These are phyloP conservation scores for Yponomeuta plumbellus DNA, from an alignment of 2,888 invertebrate genomes.

Conservation along the genomic window DNA sequence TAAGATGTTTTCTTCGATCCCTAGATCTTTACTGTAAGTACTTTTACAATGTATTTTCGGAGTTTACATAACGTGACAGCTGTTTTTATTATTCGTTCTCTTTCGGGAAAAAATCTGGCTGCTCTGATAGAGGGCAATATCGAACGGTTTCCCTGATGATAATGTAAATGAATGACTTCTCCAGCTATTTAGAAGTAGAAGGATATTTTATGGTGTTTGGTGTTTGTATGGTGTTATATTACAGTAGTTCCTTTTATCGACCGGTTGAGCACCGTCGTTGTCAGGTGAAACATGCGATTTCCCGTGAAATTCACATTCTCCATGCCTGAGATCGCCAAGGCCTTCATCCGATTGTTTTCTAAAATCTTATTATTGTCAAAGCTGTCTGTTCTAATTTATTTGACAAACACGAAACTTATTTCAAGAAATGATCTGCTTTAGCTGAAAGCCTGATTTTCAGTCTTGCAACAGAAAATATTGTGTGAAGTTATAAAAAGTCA, in stretches of 20 bases:
- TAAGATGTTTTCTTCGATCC: slow-evolving; percentile 69
- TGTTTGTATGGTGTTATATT: no score
- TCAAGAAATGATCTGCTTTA: not conserved
- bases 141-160: not conserved
- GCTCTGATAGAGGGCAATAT: not conserved
- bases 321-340: not conserved
- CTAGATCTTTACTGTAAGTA: slow-evolving; percentile 70
- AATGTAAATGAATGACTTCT: not conserved
- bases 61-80: slow-evolving; percentile 74
- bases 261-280: not conserved
- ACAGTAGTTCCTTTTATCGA: not conserved
- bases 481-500: no score
- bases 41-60: slow-evolving; percentile 57
- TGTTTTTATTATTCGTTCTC: slow-evolving; percentile 42
- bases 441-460: not conserved
- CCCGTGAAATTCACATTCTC: not conserved
- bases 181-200: not conserved
- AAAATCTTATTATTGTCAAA: not conserved
- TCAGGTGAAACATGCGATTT: not conserved
- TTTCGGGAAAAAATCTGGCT: slow-evolving; percentile 17
- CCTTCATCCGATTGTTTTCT: not conserved
- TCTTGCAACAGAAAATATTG: not conserved
- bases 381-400: not conserved
- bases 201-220: not conserved
- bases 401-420: not conserved